phyloP scores from a whole-genome alignment of 2,888 invertebrate genomes.

The Tetrapedia diversipes region DNA sequence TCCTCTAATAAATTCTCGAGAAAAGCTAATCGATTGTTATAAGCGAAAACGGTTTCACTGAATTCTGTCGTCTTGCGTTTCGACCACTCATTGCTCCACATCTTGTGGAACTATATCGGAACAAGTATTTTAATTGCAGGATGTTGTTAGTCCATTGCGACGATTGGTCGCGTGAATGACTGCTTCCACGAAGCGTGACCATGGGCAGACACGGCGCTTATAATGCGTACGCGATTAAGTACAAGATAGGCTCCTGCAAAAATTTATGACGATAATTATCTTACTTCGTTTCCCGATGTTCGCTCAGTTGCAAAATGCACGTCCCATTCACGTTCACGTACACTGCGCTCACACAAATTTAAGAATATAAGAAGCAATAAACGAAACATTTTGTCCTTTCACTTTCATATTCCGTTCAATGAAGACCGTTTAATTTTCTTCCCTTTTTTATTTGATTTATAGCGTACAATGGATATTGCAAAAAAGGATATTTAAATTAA shows the following conservation, averaged over 20 bases:
- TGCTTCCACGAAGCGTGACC: conserved; percentile 66
- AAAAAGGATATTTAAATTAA: too few species aligned
- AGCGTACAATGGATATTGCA: too few species aligned
- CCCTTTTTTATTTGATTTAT: neutral
- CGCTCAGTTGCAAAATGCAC: conserved; percentile 32
- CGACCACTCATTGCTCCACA: conserved; percentile 34
- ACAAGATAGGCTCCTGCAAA: conserved; percentile 18
- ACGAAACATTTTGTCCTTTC: conserved; percentile 7
- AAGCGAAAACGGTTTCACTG: conserved; percentile 26
- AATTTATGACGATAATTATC: conserved; percentile 36
- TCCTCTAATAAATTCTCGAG: neutral
- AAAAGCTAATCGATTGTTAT: neutral
- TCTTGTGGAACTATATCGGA: conserved; percentile 46
- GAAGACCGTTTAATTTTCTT: neutral
- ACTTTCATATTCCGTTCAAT: neutral
- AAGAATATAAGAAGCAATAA: neutral
- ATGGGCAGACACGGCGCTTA: conserved; percentile 14
- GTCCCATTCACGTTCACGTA: conserved; percentile 25
- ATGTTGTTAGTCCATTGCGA: conserved; percentile 69
- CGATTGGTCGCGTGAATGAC: conserved; percentile 66
- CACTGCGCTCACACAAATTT: neutral
- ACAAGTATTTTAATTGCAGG: conserved; percentile 70
- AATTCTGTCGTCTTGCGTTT: conserved; percentile 19
- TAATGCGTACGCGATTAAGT: conserved; percentile 37
- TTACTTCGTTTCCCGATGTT: conserved; percentile 16